Evolutionary conservation across 2,888 invertebrate genomes (phyloP), one percentile per base, ranked within the genome.

Genomic region (Apeira syringaria): DNA sequence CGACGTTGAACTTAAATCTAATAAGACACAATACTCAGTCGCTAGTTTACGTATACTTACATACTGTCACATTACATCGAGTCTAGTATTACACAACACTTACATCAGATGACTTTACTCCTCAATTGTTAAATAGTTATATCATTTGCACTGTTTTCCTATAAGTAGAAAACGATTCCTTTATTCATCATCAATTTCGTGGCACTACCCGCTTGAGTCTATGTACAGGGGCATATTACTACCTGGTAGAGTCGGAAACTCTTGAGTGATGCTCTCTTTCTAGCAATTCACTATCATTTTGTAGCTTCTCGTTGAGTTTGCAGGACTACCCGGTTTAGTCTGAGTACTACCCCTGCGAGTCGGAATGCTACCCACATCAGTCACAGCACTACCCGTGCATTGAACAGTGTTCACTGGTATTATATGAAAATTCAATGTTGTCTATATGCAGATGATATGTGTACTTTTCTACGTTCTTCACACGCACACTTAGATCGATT

Each of bases 401-500:
- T 6, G 30, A 18, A 17, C 12, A 24, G 10, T 4, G 15, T 40
- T 30, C 26, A 30, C 24, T 9, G 18, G 25, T 7, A 30, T 2
- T 29, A 9, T 3, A 18, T 11, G 9, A 35, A 24, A 22, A 0
- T 33, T 24, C 24, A 15, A 11, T 10, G 10, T 18, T 29, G 1
- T 15, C 7, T 28, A 15, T 17, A 9, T n/a, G 17, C 29, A 17
- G 15, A 24, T 45, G 48, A 15, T 15, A 4, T 4, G 9, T 33
- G 51, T 27, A 33, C 35, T 42, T 50, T 68, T 54, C 61, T 69
- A 46, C 64, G 57, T 30, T 60, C 59, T 51, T 88, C 88, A 47
- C 89, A 89, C 1, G 60, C 52, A 52, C 89, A 89, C 51, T 84
- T 88, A 80, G 73, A 81, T 40, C 85, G 78, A 74, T 85, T 88